Evolutionary conservation across 2,113 vertebrate genomes (phyloP).

Genomic region (Chaetodon auriga): DNA sequence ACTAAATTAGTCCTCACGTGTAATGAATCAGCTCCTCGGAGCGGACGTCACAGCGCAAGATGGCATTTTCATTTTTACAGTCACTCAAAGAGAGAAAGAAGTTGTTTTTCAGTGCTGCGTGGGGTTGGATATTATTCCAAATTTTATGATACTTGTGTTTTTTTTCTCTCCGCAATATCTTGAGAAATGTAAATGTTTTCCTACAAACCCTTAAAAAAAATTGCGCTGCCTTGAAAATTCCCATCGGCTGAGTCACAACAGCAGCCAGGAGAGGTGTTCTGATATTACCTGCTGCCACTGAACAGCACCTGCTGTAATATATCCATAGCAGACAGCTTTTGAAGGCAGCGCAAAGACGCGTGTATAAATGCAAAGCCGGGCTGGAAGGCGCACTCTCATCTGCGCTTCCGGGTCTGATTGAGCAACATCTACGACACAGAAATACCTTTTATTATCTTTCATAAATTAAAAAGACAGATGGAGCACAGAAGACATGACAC

Average conservation of each 20-base stretch:
- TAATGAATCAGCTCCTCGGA: not conserved
- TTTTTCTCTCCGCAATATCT: not conserved
- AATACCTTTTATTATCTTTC: not conserved
- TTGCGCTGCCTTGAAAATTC: not conserved
- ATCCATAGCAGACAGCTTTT: constrained; percentile 12
- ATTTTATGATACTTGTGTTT: not conserved
- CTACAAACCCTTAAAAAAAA: not conserved
- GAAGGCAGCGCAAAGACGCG: not conserved
- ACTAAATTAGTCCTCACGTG: not conserved
- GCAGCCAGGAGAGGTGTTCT: not conserved
- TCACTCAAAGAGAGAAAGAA: not conserved
- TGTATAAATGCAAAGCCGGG: not conserved
- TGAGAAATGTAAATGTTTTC: not conserved
- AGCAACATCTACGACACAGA: not conserved
- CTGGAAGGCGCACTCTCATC: not conserved
- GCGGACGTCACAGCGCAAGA: not conserved
- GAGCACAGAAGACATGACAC: not conserved
- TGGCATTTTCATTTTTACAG: not conserved
- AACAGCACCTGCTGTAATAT: constrained; percentile 31
- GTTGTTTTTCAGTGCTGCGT: not conserved
- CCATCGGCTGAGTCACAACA: constrained; percentile 25
- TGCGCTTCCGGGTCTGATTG: not conserved
- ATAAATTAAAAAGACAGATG: not conserved
- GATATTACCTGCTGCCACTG: not conserved
- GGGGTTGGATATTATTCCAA: not conserved